Conservation (phyloP, 1,140 invertebrate genomes). For the Drosophila repleta region DNA sequence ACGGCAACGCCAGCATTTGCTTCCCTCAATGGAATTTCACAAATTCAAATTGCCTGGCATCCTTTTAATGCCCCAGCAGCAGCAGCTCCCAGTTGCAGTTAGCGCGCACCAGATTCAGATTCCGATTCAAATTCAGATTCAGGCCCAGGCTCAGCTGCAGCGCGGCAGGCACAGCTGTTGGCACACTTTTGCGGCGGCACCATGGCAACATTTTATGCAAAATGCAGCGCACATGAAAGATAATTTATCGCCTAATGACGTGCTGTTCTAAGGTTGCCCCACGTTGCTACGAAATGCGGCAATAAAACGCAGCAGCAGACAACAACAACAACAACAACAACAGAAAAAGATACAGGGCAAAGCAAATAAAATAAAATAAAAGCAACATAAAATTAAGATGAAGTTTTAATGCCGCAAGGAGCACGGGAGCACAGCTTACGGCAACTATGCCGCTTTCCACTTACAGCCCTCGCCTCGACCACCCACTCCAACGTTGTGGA, state of each 20-base stretch:
- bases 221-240: constrained; percentile 74
- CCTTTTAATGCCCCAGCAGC: constrained; percentile 60
- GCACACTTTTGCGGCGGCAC: constrained; percentile 67
- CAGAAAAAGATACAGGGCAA: not conserved
- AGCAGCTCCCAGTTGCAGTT: constrained; percentile 29
- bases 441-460: constrained; percentile 23
- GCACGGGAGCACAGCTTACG: constrained; percentile 45
- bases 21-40: constrained; percentile 72
- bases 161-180: constrained; percentile 44
- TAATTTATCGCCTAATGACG: constrained; percentile 82
- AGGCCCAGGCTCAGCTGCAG: constrained; percentile 46
- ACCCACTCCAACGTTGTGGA: not conserved
- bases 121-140: constrained; percentile 2
- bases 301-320: constrained; percentile 67
- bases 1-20: constrained; percentile 15
- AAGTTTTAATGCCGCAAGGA: constrained; percentile 71
- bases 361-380: constrained; percentile 11
- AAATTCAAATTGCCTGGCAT: constrained; percentile 82
- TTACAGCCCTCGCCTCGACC: not conserved
- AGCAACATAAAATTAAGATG: constrained; percentile 68
- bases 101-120: constrained; percentile 32
- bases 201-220: constrained; percentile 75
- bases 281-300: constrained; percentile 70
- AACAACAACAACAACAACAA: constrained; percentile 10
- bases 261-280: constrained; percentile 75